Evolutionary conservation across 2,797 vertebrate species (phyloP).

Genomic region (Ptychadena robeensis): DNA sequence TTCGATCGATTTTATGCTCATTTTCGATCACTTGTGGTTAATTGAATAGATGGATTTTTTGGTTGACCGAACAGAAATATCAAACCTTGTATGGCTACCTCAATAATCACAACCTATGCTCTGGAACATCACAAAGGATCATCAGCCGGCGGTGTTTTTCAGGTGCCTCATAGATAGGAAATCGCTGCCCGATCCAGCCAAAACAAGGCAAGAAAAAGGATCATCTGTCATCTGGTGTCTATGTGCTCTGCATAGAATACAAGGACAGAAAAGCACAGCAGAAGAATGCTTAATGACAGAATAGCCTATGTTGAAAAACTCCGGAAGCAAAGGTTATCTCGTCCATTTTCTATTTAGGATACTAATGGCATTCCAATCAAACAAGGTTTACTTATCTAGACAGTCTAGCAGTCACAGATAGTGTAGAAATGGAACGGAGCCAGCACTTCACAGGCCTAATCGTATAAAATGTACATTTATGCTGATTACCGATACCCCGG

Average conservation of each 20-base stretch:
- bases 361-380: conserved; percentile 30
- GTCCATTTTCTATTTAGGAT: conserved; percentile 5
- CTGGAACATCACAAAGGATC: background rate
- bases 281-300: conserved; percentile 13
- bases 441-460: conserved; percentile 25
- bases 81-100: too few relatives aligned
- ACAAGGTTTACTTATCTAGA: background rate
- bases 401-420: conserved; percentile 22
- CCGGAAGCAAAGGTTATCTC: conserved; percentile 11
- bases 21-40: too few relatives aligned
- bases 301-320: background rate
- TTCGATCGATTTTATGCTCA: too few relatives aligned
- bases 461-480: conserved; percentile 36
- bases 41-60: too few relatives aligned
- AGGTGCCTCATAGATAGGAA: background rate
- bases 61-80: too few relatives aligned
- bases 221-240: background rate
- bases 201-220: background rate
- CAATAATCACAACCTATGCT: background rate
- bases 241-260: background rate
- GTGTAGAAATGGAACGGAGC: conserved; percentile 10
- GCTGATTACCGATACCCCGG: conserved; percentile 41
- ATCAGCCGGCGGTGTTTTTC: background rate
- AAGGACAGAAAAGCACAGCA: background rate
- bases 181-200: background rate